Base-by-base conservation (phyloP, 1,140 invertebrate species). In the Polypedilum vanderplanki region DNA sequence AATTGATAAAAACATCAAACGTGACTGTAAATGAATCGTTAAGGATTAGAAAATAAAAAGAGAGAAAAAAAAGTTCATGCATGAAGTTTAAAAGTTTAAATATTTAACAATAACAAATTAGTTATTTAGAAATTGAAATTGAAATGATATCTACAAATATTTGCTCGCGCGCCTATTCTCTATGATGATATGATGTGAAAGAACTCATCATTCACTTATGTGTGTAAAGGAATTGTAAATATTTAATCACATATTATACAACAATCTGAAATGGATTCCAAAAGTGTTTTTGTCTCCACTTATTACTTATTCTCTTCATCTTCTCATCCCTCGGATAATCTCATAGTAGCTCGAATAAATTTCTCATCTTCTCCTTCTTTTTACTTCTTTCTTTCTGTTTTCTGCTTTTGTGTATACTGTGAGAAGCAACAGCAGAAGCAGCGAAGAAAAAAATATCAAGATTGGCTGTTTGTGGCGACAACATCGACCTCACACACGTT, bases 1-100 rank as follows among this genome's bases (percentile, higher is more conserved):
- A 70, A 70, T 70, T 70, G 65, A 70, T 70, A 70, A 70, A 70
- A 70, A 70, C 65, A 70, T 70, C 65, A 70, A 70, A 70, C 65
- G 65, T 70, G 65, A 57, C 20, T 70, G 9, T 20, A 22, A 70
- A 70, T 22, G 65, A 70, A 70, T 18, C 18, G 65, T 22, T 70
- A 70, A 20, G 65, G 65, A 70, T 70, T 70, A 70, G 65, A 70
- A 70, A 70, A 70, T 18, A n/a, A n/a, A n/a, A n/a, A n/a, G n/a
- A n/a, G n/a, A n/a, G n/a, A n/a, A n/a, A n/a, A n/a, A n/a, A n/a
- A n/a, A n/a, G n/a, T 70, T 70, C 24, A 33, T 33, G 24, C 24
- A 33, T 20, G 17, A 18, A 18, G 17, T 7, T 18, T 67, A 17
- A 22, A 70, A 18, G 65, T 70, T 70, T 20, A 70, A 70, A 70